Conservation (phyloP, 2,113 vertebrate genomes). For the Harpagus bidentatus region DNA sequence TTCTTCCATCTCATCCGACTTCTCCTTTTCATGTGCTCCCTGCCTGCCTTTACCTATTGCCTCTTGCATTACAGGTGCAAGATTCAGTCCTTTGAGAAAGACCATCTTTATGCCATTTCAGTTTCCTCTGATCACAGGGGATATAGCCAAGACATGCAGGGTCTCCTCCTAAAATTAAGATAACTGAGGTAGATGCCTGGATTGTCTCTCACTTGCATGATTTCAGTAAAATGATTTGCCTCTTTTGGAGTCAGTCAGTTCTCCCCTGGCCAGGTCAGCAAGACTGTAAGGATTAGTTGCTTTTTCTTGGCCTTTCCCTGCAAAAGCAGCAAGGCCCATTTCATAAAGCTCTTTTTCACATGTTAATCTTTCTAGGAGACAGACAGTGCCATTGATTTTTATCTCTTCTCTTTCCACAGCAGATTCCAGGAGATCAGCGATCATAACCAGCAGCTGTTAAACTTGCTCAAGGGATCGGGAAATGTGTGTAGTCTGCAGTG, state of each 20-base stretch:
- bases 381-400: background rate
- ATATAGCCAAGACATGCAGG: background rate
- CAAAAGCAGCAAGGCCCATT: background rate
- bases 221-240: background rate
- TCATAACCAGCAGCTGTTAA: background rate
- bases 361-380: background rate
- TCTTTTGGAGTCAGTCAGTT: background rate
- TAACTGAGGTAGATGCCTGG: background rate
- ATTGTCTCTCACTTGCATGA: background rate
- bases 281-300: background rate
- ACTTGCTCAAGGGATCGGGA: background rate
- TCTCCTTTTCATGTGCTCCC: background rate
- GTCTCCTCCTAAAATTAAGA: background rate
- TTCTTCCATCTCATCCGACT: background rate
- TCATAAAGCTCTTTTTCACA: background rate
- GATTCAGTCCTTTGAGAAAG: background rate
- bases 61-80: background rate
- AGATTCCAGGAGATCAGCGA: background rate
- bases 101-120: background rate
- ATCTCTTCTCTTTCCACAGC: background rate
- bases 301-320: background rate
- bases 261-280: background rate
- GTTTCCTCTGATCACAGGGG: background rate
- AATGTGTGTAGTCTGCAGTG: background rate
- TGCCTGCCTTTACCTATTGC: background rate